Conservation (phyloP, 2,888 invertebrate genomes). For the Diplazon laetatorius region DNA sequence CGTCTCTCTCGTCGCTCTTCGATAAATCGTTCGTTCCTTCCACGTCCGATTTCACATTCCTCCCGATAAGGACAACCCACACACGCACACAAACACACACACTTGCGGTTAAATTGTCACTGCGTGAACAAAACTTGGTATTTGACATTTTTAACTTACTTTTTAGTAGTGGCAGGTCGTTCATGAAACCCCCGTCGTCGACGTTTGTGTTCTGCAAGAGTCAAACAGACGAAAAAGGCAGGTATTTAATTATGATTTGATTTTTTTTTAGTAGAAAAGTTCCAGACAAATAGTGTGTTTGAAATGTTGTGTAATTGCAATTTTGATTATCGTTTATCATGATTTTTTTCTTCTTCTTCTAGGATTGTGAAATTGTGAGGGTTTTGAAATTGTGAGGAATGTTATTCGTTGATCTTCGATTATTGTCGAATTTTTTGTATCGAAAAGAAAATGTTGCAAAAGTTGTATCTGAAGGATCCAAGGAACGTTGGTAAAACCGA, state of each 20-base stretch:
- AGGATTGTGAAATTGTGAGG: no score
- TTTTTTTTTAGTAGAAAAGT: no score
- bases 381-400: not conserved
- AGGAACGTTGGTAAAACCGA: slow-evolving; percentile 15
- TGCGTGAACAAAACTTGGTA: no score
- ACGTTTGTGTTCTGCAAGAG: slow-evolving; percentile 89
- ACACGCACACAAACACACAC: no score
- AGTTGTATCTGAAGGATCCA: not conserved
- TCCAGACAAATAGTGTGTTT: no score
- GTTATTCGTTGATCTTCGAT: not conserved
- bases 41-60: slow-evolving; percentile 4
- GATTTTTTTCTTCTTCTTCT: no score
- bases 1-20: slow-evolving; percentile 13
- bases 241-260: slow-evolving; percentile 28
- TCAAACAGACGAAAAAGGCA: slow-evolving; percentile 54
- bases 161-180: slow-evolving; percentile 94
- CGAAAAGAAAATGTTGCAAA: not conserved
- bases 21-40: slow-evolving; percentile 24
- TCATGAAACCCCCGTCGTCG: slow-evolving; percentile 95
- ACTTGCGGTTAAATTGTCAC: no score
- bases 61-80: slow-evolving; percentile 15
- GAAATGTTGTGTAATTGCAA: no score
- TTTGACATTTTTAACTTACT: no score
- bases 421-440: not conserved
- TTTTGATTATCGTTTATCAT: not conserved